Evolutionary conservation across 1,140 invertebrate genomes (phyloP), one percentile per base, ranked within the genome.

Genomic region (Drosophila punjabiensis): DNA sequence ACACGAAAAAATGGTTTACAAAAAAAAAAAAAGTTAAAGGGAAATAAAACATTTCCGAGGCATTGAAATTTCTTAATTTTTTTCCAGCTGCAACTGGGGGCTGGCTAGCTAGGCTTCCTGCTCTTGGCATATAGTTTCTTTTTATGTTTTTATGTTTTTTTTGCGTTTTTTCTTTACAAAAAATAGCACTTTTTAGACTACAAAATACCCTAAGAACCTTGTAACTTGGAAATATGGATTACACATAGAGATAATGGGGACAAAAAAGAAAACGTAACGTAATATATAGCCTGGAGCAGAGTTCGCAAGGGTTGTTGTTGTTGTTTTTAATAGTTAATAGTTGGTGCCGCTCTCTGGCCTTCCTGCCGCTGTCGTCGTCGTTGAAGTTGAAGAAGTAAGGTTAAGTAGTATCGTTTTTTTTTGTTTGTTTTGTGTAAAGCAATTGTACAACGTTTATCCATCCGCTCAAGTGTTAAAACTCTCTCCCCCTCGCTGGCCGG

Each of bases 141-240:
- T 24, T 24, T 24, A 24, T 24, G 24, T 24, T 24, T n/a, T n/a
- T n/a, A n/a, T n/a, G n/a, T 37, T 62, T 32, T 50, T 59, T 24
- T 24, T 24, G 3, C 3, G 24, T 24, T 24, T 47, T 33, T 59
- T 32, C 14, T 20, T 48, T 30, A 58, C 53, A 62, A 60, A 75
- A 85, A 82, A 86, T 69, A 87, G 76, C 80, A 68, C 75, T 71
- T 68, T 56, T 79, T 55, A 78, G 77, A 87, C 73, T 81, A 87
- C 66, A 84, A 81, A 74, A 89, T 87, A 88, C 81, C 84, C 77
- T 78, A 71, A 84, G 79, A 84, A 89, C 84, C 81, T 41, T 82
- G 24, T 82, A 52, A 79, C 76, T 79, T 65, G 85, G 88, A 89
- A 58, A 58, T 56, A 87, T 81, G 66, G 67, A 77, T 79, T 79